Base-by-base conservation (phyloP, 2,888 invertebrate genomes). In the Syritta pipiens region DNA sequence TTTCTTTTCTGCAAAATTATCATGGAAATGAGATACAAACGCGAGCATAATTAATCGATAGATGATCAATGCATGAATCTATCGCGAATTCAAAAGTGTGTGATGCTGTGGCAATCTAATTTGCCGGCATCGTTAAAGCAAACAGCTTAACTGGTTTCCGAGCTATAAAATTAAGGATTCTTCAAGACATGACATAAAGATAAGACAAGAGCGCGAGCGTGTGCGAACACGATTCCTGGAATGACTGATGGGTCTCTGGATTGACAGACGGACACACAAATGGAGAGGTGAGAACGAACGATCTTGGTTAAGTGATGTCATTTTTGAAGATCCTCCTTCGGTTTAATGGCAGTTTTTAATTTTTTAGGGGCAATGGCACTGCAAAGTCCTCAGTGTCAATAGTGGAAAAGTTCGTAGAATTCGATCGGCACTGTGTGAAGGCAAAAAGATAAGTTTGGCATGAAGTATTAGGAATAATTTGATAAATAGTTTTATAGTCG, bases 41-140 rank as follows among this genome's bases (percentile, higher is more conserved):
- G 24, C 19, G 51, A 10, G 22, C 10, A 53, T 46, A 32, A 65
- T 65, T 53, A 53, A 53, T 63, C 22, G 42, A 63, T 42, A 37
- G 9, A 44, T n/a, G n/a, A n/a, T 46, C 55, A 55, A 40, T 26
- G 55, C 10, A 37, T 22, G 44, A n/a, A n/a, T n/a, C n/a, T n/a
- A n/a, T n/a, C n/a, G n/a, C n/a, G n/a, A n/a, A n/a, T n/a, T n/a
- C n/a, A n/a, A n/a, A n/a, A n/a, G n/a, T n/a, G n/a, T n/a, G n/a
- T n/a, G n/a, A n/a, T n/a, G 53, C 9, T 28, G 63, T 10, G 44
- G 44, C 24, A 30, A 65, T 46, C 17, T 53, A 65, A 42, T 53
- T 37, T 6, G 44, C 12, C n/a, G 24, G 9, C 10, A 6, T 32
- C 46, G 32, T 53, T 19, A 24, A 53, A 51, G 24, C 24, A 51